Conservation (phyloP, 2,113 vertebrate genomes). For the Triplophysa siluroides region DNA sequence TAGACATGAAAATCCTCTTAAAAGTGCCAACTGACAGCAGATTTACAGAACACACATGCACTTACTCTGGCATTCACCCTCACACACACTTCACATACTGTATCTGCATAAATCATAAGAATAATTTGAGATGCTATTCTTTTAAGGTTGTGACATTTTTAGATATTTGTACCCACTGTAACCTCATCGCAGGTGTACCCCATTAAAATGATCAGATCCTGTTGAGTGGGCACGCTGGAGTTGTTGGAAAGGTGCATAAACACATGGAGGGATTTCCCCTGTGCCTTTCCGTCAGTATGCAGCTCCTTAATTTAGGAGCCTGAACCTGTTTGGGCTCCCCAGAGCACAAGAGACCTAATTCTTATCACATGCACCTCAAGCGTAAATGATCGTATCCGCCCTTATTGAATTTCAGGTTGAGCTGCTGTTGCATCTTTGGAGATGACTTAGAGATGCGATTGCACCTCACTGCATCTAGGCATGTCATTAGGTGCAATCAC, state of each 20-base stretch:
- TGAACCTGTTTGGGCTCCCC: conserved; percentile 61
- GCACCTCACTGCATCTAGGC: conserved; percentile 48
- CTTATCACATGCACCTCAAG: background rate
- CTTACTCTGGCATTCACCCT: background rate
- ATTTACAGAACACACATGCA: conserved; percentile 28
- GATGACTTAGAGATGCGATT: conserved; percentile 51
- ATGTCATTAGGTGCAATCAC: conserved; percentile 49
- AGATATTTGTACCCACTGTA: background rate
- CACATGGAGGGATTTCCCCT: conserved; percentile 45
- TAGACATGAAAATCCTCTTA: conserved; percentile 36
- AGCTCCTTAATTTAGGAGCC: conserved; percentile 54
- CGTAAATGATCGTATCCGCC: background rate
- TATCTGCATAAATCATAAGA: background rate
- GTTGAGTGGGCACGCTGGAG: background rate
- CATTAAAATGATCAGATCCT: background rate
- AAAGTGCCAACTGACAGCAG: conserved; percentile 15
- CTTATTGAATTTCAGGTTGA: conserved; percentile 24
- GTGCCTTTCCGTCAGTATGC: conserved; percentile 20
- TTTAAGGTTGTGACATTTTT: background rate
- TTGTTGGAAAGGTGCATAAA: background rate
- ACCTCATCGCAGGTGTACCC: no score
- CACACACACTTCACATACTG: background rate
- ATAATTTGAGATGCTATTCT: background rate
- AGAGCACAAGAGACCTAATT: background rate
- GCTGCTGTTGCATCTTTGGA: conserved; percentile 40